Base-by-base conservation (phyloP, 2,888 invertebrate genomes). In the Microctonus hyperodae region DNA sequence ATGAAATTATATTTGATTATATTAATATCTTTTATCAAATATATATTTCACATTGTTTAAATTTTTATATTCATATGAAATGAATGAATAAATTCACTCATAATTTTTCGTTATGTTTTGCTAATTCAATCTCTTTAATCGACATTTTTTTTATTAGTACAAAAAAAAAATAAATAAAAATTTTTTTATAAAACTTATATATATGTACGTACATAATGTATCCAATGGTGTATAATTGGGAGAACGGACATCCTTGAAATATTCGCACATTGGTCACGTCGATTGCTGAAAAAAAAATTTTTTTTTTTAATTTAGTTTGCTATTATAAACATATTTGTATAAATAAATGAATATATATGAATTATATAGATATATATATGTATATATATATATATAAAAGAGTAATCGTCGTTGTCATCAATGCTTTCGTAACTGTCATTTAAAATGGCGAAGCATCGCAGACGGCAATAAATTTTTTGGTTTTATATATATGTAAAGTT, bases 401-500 rank as follows among this genome's bases (percentile, higher is more conserved):
- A 35, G 50, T 50, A 61, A 61, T 40, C 35, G 56, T 56, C 44
- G 44, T 44, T 44, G 44, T 31, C 23, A 53, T 53, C 53, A 23
- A 23, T 28, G 48, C 50, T 61, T 61, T 61, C 50, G 51, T 35
- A 61, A 61, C 33, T 61, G 61, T 61, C 61, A 61, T 35, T 61
- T 51, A 51, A 35, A 51, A 56, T 57, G 50, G 61, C 59, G 51
- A 53, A 37, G 50, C 28, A 62, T 37, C 55, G 60, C 51, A 67
- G 62, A 67, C 57, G 37, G 63, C 37, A 57, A 67, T 62, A 53
- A 67, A 67, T 63, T 40, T 57, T 40, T 58, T 58, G 37, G 22
- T n/a, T 40, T 40, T n/a, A 23, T 37, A 35, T 56, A n/a, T n/a
- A 44, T 16, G 16, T 44, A 44, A 55, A 33, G 31, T 55, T 55